Conservation (phyloP, 1,140 invertebrate species). For the Euura saliciscinereae region DNA sequence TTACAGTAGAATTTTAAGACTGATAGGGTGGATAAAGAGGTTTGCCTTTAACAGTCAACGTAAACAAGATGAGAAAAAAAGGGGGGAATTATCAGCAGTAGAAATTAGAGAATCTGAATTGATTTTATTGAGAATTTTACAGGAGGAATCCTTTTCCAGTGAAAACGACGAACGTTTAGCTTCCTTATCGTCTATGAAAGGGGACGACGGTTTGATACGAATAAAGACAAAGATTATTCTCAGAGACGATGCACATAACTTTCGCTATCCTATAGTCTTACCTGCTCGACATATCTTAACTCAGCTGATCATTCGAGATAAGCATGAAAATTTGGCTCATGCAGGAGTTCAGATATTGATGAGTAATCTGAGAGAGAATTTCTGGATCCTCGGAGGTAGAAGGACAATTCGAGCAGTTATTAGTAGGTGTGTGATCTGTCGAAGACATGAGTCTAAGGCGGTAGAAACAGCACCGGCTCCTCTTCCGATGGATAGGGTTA, state of each 20-base stretch:
- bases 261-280: slow-evolving; percentile 30
- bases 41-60: too few species aligned
- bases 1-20: too few species aligned
- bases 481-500: slow-evolving; percentile 37
- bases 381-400: slow-evolving; percentile 31
- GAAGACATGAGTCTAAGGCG: slow-evolving; percentile 9
- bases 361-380: slow-evolving; percentile 24
- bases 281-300: slow-evolving; percentile 11
- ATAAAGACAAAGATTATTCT: slow-evolving; percentile 24
- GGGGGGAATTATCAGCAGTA: slow-evolving; percentile 17
- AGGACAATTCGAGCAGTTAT: slow-evolving; percentile 16
- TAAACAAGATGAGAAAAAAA: too few species aligned
- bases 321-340: neutral
- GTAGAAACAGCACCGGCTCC: neutral
- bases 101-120: slow-evolving; percentile 27
- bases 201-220: slow-evolving; percentile 21
- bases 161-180: too few species aligned
- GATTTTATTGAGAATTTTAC: slow-evolving; percentile 22
- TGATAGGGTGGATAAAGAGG: neutral
- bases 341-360: slow-evolving; percentile 13
- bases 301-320: neutral
- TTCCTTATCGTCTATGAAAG: slow-evolving; percentile 14
- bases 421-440: slow-evolving; percentile 15
- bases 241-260: slow-evolving; percentile 22
- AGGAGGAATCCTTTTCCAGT: slow-evolving; percentile 24